phyloP scores from a whole-genome alignment of 2,113 vertebrate genomes.

The Nesoenas mayeri region DNA sequence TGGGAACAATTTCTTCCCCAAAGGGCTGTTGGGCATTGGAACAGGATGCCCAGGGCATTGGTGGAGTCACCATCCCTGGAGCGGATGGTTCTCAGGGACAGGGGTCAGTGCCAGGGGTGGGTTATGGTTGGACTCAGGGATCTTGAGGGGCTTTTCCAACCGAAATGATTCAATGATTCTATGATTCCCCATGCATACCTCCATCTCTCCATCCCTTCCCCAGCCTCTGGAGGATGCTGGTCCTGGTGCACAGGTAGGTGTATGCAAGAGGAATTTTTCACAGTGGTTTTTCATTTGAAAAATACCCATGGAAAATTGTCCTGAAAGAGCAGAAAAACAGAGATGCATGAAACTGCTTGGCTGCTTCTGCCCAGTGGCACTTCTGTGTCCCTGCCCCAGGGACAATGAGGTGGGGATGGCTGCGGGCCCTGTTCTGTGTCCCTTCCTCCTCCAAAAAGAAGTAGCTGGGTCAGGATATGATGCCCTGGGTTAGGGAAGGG shows the following conservation, averaged over 20 bases:
- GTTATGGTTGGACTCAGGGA: too few species aligned
- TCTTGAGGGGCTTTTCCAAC: too few species aligned
- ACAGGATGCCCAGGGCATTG: too few species aligned
- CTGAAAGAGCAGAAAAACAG: too few species aligned
- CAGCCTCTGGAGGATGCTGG: fast-evolving
- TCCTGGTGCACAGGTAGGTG: fast-evolving
- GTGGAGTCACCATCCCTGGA: too few species aligned
- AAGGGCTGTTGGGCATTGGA: too few species aligned
- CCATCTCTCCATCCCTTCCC: neutral
- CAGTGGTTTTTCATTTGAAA: neutral
- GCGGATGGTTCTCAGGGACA: too few species aligned
- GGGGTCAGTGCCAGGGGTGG: too few species aligned
- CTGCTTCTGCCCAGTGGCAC: neutral
- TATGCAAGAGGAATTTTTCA: fast-evolving
- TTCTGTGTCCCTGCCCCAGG: neutral
- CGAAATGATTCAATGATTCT: too few species aligned
- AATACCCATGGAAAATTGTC: neutral
- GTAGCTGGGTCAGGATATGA: fast-evolving
- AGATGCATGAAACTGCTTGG: fast-evolving
- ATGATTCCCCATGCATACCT: too few species aligned
- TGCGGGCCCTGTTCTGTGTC: neutral
- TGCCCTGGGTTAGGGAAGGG: neutral
- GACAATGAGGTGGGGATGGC: neutral
- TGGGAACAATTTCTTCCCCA: too few species aligned
- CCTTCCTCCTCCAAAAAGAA: neutral